Base-by-base conservation (phyloP, 2,113 vertebrate species). In the Falco punctatus region DNA sequence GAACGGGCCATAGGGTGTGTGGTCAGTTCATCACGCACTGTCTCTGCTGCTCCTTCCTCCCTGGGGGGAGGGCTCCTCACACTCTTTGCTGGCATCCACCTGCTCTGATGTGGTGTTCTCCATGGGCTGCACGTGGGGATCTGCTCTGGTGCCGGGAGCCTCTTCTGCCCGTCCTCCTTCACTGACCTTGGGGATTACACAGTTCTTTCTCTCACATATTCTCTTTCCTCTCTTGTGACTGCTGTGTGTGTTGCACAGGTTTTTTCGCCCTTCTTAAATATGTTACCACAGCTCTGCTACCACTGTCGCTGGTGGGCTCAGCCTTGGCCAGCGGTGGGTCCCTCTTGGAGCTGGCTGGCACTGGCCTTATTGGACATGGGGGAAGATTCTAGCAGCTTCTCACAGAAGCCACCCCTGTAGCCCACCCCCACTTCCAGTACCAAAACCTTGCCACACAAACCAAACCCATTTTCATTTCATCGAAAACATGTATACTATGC, bases 1-100 rank as follows among this genome's bases (percentile, higher is more conserved):
- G 15, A 9, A 49, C 0, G 1, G 6, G n/a, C 44, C 16, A 12
- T 18, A 18, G 23, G 9, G 14, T 30, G 33, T 33, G 30, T 3
- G 2, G 18, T n/a, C 69, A 15, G 26, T 10, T 52, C 26, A 38
- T 38, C n/a, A 22, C n/a, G 38, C 27, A 33, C 13, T 22, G 4
- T 38, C 23, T 49, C n/a, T 61, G 46, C 66, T 21, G 15, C 19
- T 51, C 18, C 66, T 61, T 71, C 46, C 23, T 59, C 18, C 24
- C 38, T 14, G 27, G 6, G 32, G 32, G 16, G 11, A 49, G 46
- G 18, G 18, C 8, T 69, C 32, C 32, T 61, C 42, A 42, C 42
- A 42, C 42, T 42, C 42, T 42, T 42, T 5, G 11, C 42, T 13
- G 26, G 23, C 21, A 40, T 40, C 17, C 4, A 40, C 6, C 55